phyloP scores from a whole-genome alignment of 1,140 invertebrate genomes.

The Drosophila subobscura region DNA sequence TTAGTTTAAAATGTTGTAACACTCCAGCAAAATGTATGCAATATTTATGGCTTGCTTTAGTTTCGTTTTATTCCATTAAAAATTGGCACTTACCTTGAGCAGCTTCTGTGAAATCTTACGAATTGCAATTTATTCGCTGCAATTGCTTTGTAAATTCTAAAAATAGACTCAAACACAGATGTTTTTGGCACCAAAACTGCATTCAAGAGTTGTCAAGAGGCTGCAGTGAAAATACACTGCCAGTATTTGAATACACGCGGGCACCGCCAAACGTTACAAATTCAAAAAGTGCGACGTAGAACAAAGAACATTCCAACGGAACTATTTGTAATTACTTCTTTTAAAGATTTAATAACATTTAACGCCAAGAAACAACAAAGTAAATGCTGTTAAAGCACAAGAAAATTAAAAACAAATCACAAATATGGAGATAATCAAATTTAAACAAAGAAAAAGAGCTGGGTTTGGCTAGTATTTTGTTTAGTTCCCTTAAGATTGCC shows the following conservation, averaged over 20 bases:
- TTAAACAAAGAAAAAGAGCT: too few relatives aligned
- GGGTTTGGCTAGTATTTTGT: too few relatives aligned
- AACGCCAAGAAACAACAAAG: too few relatives aligned
- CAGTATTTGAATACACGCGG: too few relatives aligned
- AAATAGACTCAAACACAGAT: conserved; percentile 62
- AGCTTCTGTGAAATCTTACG: conserved; percentile 16
- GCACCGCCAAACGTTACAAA: neutral
- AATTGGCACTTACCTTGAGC: conserved; percentile 25
- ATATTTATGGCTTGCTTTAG: neutral
- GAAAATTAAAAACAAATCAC: too few relatives aligned
- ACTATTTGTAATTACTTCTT: too few relatives aligned
- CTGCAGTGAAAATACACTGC: too few relatives aligned
- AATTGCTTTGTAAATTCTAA: conserved; percentile 53
- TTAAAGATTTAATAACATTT: too few relatives aligned
- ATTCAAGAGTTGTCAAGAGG: conserved; percentile 27
- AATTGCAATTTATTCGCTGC: conserved; percentile 40
- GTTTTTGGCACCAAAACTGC: conserved; percentile 21
- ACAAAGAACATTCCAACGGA: too few relatives aligned
- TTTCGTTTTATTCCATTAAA: neutral
- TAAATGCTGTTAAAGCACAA: too few relatives aligned
- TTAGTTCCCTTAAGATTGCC: neutral
- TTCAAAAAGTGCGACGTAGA: neutral
- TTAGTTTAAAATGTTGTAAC: neutral
- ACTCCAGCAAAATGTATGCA: neutral
- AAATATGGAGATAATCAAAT: too few relatives aligned